A percentile compares a stretch with the other conserved stretches of the same genome.
phyloP scores from a whole-genome alignment of 2,888 invertebrate species.

The Chloroclystis v-ata region DNA sequence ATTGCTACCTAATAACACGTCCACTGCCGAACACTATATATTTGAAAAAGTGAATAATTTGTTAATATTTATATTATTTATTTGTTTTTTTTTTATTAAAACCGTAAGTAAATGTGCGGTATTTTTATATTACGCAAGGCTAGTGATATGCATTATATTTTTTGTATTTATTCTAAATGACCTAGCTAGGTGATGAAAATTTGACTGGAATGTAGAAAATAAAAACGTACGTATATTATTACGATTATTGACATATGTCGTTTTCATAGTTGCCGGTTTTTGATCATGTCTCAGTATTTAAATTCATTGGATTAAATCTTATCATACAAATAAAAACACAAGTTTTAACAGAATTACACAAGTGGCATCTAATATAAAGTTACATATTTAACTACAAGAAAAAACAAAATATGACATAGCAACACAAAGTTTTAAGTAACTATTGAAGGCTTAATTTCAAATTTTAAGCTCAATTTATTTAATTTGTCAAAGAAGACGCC shows the following conservation, averaged over 20 bases:
- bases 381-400: too few species aligned
- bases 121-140: conserved; percentile 38
- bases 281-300: too few species aligned
- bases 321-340: conserved; percentile 12
- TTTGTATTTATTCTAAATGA: conserved; percentile 29
- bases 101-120: conserved; percentile 50
- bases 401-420: too few species aligned
- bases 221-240: conserved; percentile 13
- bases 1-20: background rate
- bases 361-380: background rate
- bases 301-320: too few species aligned
- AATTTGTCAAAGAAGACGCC: background rate
- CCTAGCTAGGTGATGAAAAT: conserved; percentile 30
- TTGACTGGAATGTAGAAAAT: conserved; percentile 40
- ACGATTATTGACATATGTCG: too few species aligned
- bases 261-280: too few species aligned
- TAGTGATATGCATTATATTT: conserved; percentile 53
- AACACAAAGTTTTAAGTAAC: too few species aligned
- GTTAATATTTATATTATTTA: too few species aligned
- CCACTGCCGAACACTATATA: background rate
- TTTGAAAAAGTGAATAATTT: background rate
- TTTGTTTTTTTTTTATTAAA: conserved; percentile 37
- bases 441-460: too few species aligned
- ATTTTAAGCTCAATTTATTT: too few species aligned
- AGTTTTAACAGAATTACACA: conserved; percentile 18